Evolutionary conservation across 2,113 vertebrate genomes (phyloP), one percentile per base, ranked within the genome.

Genomic region (Tachysurus vachellii): DNA sequence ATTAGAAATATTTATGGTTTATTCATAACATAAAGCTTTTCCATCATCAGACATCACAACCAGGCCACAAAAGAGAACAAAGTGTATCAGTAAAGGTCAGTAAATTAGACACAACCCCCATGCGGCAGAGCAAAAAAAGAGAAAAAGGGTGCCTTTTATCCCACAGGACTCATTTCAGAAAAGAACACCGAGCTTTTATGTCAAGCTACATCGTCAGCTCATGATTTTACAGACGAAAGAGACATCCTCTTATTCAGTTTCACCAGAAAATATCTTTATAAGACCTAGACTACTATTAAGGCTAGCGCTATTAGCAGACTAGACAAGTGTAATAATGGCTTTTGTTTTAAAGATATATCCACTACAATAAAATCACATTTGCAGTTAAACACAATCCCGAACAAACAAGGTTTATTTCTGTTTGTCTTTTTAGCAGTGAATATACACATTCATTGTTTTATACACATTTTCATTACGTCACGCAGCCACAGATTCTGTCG

Each of bases 51-150:
- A 80, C 28, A 61, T 42, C 56, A 59, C 26, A 77, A 47, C 59
- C 59, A 68, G 47, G 21, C 26, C 70, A 2, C 86, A 87, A 50
- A 50, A 83, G 59, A 54, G 47, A 70, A 53, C 64, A 44, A 83
- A 54, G 54, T 83, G 50, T 62, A 76, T 62, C 2, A 44, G 61
- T n/a, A 84, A 84, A 80, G 87, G 86, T 62, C 80, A 87, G n/a
- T 83, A 54, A 83, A 85, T 85, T 66, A 77, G 82, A 61, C 73
- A 64, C 62, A 64, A 68, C 84, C 75, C 83, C 62, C 61, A 80
- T 53, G 8, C 12, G 53, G 53, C 73, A 68, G 2, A 64, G 23
- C 36, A 54, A 75, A 44, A 42, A 84, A 56, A 50, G 47, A 36
- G 4, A 75, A 75, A 61, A 53, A 28, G 8, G 8, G 59, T 21